These are phyloP conservation scores for Drosophila nr. perissopoda DNA, from an alignment of 2,888 invertebrate genomes.

Conservation along the genomic window DNA sequence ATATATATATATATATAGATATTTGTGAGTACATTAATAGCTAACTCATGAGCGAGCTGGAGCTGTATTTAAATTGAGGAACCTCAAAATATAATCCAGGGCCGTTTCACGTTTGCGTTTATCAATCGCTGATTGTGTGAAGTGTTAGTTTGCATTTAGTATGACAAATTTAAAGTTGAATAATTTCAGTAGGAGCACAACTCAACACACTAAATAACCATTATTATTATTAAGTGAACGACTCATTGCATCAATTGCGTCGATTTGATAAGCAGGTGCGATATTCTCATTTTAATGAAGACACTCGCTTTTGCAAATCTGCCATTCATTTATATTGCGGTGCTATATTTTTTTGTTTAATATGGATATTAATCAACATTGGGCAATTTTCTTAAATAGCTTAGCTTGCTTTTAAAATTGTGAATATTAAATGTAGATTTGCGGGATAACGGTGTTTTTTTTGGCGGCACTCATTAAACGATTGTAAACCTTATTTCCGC, in stretches of 20 bases:
- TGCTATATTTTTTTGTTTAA: slow-evolving; percentile 33
- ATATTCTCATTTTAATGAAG: slow-evolving; percentile 43
- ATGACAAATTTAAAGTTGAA: slow-evolving; percentile 70
- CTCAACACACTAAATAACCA: slow-evolving; percentile 42
- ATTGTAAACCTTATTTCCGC: slow-evolving; percentile 63
- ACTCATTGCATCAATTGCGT: slow-evolving; percentile 7
- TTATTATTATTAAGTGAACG: slow-evolving; percentile 18
- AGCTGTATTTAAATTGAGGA: slow-evolving; percentile 4
- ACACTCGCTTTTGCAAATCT: slow-evolving; percentile 23
- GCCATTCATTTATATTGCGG: slow-evolving; percentile 42
- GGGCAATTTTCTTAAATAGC: slow-evolving; percentile 11
- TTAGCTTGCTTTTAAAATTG: slow-evolving; percentile 22
- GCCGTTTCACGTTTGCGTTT: slow-evolving; percentile 11
- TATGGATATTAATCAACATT: slow-evolving; percentile 42
- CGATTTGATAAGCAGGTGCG: slow-evolving; percentile 1
- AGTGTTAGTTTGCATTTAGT: slow-evolving; percentile 47
- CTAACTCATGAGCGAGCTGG: slow-evolving; percentile 5
- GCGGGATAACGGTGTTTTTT: slow-evolving; percentile 32
- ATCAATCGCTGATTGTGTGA: slow-evolving; percentile 39
- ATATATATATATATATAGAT: not conserved
- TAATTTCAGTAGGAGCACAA: slow-evolving; percentile 63
- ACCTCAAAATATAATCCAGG: slow-evolving; percentile 39
- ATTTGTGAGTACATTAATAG: not conserved
- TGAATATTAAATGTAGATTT: slow-evolving; percentile 1
- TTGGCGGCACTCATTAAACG: slow-evolving; percentile 44